Evolutionary conservation across 2,797 vertebrate genomes (phyloP).

Genomic region (Trematomus bernacchii): DNA sequence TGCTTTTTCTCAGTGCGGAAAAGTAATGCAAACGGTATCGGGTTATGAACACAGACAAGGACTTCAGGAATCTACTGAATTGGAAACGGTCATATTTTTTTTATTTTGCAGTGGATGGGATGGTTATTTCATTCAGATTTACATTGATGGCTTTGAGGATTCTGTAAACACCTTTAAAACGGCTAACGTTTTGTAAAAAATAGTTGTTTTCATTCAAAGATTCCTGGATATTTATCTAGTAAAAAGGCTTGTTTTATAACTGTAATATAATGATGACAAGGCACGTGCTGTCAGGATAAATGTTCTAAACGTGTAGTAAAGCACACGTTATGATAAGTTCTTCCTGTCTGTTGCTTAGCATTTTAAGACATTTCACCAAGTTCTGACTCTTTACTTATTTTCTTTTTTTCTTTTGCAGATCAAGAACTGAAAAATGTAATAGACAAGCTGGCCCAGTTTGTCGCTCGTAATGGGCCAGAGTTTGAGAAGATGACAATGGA

Average conservation of each 20-base stretch:
- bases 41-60: too few relatives aligned
- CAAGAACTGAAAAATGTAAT: constrained; percentile 98
- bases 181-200: neutral
- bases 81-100: neutral
- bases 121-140: neutral
- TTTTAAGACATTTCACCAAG: neutral
- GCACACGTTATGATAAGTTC: neutral
- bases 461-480: constrained; percentile 96
- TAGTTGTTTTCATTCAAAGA: neutral
- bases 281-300: neutral
- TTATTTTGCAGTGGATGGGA: neutral
- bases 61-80: too few relatives aligned
- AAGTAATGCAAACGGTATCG: too few relatives aligned
- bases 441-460: constrained; percentile 98
- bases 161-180: neutral
- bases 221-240: neutral
- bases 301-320: neutral
- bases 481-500: constrained; percentile 99
- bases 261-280: neutral
- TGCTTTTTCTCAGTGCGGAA: too few relatives aligned
- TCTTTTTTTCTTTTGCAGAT: constrained; percentile 80
- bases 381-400: neutral
- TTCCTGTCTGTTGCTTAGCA: neutral
- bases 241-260: neutral
- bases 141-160: neutral